Evolutionary conservation across 2,888 invertebrate genomes (phyloP), one percentile per base, ranked within the genome.

Genomic region (Tryphoninae sp.): DNA sequence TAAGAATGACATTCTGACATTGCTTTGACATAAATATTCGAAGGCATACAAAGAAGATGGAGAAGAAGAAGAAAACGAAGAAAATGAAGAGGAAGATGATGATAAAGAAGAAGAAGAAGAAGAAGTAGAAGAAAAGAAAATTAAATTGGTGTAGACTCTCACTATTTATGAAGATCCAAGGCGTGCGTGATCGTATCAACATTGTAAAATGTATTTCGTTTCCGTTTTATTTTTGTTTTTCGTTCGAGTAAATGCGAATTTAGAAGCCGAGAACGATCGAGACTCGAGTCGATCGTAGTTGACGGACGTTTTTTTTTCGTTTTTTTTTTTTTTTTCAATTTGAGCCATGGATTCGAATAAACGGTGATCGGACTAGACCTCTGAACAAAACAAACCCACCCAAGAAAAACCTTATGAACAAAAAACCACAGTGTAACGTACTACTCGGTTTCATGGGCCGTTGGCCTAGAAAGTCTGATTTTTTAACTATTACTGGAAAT

Each of bases 391-490:
- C 51, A 65, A 67, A 45, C 45, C 33, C 51, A 69, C n/a, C 45
- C 49, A 67, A 23, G 81, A 78, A 78, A 73, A 72, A 61, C 65
- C 45, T 59, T 58, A 59, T 67, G 64, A 73, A 82, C 53, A 77
- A 74, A 51, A 73, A 67, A 68, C 45, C 65, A 82, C 78, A 79
- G 80, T 78, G 69, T 79, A 82, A 81, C 80, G 83, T 81, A 61
- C 87, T 90, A 61, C 87, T 90, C 89, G 88, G 88, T 89, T 91
- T 90, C 84, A 87, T 87, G 87, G 90, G 89, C 89, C 86, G 86
- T 72, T 77, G 89, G 91, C 90, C 91, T 90, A 89, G 89, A 91
- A 91, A 91, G 91, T 91, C 91, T 91, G 91, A 91, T 91, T 91
- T 91, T 91, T 71, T 49, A 89, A 90, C 88, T 89, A 90, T 86